A percentile compares a stretch with the other conserved stretches of the same genome.
phyloP scores from a whole-genome alignment of 2,888 invertebrate genomes.

The Desoria tigrina region DNA sequence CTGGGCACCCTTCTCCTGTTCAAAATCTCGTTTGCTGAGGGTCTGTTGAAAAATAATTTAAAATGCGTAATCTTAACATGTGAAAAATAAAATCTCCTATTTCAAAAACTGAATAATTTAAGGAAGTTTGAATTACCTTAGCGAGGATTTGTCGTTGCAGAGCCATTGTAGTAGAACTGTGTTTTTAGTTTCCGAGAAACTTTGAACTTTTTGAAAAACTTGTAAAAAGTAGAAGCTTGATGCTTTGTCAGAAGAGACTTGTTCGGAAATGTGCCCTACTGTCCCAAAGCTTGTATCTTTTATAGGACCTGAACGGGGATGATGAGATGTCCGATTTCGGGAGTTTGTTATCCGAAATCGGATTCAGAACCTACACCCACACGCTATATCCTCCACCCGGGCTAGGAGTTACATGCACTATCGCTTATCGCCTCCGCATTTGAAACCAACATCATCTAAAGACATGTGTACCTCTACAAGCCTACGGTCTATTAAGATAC shows the following conservation, averaged over 20 bases:
- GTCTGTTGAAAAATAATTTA: slow-evolving; percentile 62
- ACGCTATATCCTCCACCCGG: too few species aligned
- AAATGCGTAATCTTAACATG: slow-evolving; percentile 14
- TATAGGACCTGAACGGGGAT: slow-evolving; percentile 1
- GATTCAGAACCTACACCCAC: too few species aligned
- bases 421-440: slow-evolving; percentile 8
- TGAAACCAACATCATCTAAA: background rate
- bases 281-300: too few species aligned
- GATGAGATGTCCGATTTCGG: slow-evolving; percentile 5
- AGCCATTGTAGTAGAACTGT: slow-evolving; percentile 66
- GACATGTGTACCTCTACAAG: too few species aligned
- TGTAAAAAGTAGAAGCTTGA: too few species aligned
- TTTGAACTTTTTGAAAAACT: slow-evolving; percentile 1
- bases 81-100: background rate
- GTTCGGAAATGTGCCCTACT: background rate
- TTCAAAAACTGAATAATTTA: too few species aligned
- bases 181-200: slow-evolving; percentile 22
- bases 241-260: background rate
- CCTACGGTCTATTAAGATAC: too few species aligned
- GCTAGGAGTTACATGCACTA: background rate
- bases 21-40: slow-evolving; percentile 77
- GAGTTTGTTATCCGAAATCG: background rate
- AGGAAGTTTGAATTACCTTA: slow-evolving; percentile 67
- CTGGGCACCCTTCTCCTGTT: slow-evolving; percentile 83
- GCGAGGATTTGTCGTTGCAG: slow-evolving; percentile 87